These are phyloP conservation scores for Apteryx owenii DNA, from an alignment of 2,113 vertebrate species.

Conservation along the genomic window DNA sequence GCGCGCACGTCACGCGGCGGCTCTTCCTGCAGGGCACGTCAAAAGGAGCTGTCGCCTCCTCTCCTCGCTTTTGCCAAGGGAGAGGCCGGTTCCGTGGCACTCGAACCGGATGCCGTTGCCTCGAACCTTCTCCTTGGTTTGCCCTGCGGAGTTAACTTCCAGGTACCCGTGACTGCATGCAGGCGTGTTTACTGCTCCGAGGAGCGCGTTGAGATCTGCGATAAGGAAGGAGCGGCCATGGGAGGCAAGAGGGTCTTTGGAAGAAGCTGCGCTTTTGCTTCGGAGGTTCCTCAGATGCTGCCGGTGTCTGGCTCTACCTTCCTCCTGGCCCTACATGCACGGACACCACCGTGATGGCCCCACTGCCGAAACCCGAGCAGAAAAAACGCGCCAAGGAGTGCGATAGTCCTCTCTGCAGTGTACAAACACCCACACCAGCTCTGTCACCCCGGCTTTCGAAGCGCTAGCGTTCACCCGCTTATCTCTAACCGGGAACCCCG, in stretches of 20 bases:
- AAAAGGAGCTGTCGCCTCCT: accelerated
- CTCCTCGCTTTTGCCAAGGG: background rate
- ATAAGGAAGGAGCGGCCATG: background rate
- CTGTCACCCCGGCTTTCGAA: background rate
- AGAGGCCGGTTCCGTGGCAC: background rate
- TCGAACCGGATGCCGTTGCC: background rate
- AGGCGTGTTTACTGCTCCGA: background rate
- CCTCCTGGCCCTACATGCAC: background rate
- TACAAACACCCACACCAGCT: background rate
- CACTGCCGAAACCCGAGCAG: slow-evolving; percentile 48
- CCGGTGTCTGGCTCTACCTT: background rate
- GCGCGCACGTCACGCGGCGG: background rate
- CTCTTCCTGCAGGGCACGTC: background rate
- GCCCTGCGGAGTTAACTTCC: background rate
- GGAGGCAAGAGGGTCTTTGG: background rate
- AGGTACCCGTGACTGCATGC: background rate
- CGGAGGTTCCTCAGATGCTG: background rate
- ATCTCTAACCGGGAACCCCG: background rate
- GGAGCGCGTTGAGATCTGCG: accelerated
- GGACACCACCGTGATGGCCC: background rate
- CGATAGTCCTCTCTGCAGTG: background rate
- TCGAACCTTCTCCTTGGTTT: background rate
- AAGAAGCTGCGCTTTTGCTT: background rate
- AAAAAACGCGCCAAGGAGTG: slow-evolving; percentile 33
- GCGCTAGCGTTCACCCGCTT: background rate